Percentiles rank a stretch among this genome's conserved stretches.
Evolutionary conservation across 2,113 vertebrate genomes (phyloP).

Genomic region (Microtus pennsylvanicus): DNA sequence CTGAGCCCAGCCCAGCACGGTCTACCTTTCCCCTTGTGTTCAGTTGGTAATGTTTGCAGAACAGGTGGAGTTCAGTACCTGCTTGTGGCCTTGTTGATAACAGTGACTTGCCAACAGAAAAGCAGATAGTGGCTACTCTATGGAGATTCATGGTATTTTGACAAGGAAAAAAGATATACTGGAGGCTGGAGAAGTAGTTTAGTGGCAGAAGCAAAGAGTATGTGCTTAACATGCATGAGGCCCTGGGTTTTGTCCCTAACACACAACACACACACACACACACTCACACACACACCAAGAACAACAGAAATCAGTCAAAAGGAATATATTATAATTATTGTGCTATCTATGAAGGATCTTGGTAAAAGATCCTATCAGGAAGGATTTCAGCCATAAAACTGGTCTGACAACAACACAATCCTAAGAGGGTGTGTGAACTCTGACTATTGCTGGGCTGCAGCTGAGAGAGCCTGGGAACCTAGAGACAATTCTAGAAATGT

Average conservation of each 20-base stretch:
- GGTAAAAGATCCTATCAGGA: not conserved
- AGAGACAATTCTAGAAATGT: not conserved
- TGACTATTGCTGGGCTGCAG: not conserved
- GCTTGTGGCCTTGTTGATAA: not conserved
- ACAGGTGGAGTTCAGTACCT: slow-evolving; percentile 40
- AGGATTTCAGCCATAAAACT: not conserved
- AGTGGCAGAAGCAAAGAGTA: too few species aligned
- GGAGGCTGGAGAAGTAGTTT: too few species aligned
- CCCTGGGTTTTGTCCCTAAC: not conserved
- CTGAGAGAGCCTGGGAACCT: not conserved
- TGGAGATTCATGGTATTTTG: accelerated
- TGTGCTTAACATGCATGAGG: not conserved
- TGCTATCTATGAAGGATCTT: not conserved
- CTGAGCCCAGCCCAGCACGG: not conserved
- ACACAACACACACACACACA: not conserved
- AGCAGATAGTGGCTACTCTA: not conserved
- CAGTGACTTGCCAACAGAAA: not conserved
- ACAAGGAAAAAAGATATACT: not conserved
- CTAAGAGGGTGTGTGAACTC: not conserved
- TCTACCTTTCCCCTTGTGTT: not conserved
- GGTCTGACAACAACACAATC: not conserved
- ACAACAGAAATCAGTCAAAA: not conserved
- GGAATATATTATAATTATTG: not conserved
- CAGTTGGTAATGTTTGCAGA: slow-evolving; percentile 8
- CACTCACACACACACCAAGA: not conserved